These are phyloP conservation scores for Aphidius gifuensis DNA, from an alignment of 1,140 invertebrate species.

Conservation along the genomic window DNA sequence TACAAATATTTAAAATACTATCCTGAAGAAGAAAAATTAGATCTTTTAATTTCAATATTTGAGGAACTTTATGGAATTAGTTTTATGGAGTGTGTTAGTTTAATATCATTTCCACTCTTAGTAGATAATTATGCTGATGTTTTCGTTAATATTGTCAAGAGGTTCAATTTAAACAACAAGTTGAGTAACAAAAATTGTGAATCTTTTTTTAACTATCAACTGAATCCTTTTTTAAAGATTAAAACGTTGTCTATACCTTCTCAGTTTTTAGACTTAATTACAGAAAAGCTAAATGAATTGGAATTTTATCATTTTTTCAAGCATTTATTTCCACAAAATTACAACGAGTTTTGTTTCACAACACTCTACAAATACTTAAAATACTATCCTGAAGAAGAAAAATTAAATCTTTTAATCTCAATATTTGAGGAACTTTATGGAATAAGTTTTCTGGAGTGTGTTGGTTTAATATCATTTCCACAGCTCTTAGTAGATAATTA, in stretches of 20 bases:
- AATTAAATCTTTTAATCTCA: slow-evolving; percentile 22
- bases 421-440: slow-evolving; percentile 34
- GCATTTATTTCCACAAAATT: slow-evolving; percentile 29
- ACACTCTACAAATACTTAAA: slow-evolving; percentile 27
- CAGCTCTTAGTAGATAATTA: slow-evolving; percentile 31
- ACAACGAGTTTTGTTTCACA: slow-evolving; percentile 26
- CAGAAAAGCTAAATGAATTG: slow-evolving; percentile 19
- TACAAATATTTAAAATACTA: slow-evolving; percentile 32
- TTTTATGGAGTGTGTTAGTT: slow-evolving; percentile 25
- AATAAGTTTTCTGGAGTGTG: slow-evolving; percentile 25
- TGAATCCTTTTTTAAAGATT: no score
- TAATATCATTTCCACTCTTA: neutral
- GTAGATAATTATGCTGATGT: slow-evolving; percentile 25
- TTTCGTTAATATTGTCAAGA: slow-evolving; percentile 28
- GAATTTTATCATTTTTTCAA: slow-evolving; percentile 35
- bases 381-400: slow-evolving; percentile 33
- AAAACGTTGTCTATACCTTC: slow-evolving; percentile 12
- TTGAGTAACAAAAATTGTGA: no score
- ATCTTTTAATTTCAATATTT: slow-evolving; percentile 32
- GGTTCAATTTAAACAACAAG: no score
- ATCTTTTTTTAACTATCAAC: no score
- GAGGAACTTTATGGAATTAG: slow-evolving; percentile 27
- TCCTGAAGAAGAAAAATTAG: slow-evolving; percentile 27
- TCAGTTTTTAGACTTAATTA: slow-evolving; percentile 32
- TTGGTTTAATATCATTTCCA: neutral